Percentiles rank a stretch among this genome's conserved stretches.
These are phyloP conservation scores for Melanerpes aurifrons DNA, from an alignment of 2,113 vertebrate genomes.

Conservation along the genomic window DNA sequence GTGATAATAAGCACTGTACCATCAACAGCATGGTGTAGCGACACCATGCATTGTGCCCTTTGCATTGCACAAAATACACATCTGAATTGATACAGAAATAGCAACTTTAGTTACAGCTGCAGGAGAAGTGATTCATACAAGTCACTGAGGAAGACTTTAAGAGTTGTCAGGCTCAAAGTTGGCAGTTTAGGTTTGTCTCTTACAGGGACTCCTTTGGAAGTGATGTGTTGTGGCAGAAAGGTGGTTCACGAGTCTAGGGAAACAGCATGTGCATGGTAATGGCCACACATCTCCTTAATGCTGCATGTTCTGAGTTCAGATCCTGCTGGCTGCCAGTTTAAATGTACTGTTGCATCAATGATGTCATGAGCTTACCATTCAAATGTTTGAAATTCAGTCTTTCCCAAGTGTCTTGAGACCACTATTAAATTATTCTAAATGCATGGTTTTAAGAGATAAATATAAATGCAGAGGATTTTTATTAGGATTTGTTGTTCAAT, in stretches of 20 bases:
- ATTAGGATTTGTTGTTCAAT: background rate
- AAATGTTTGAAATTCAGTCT: background rate
- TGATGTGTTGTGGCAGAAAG: background rate
- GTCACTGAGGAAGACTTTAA: background rate
- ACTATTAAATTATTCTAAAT: background rate
- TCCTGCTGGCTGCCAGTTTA: background rate
- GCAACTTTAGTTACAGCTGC: background rate
- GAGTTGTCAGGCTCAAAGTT: background rate
- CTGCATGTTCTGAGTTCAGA: background rate
- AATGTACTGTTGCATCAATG: background rate
- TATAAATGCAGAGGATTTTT: background rate
- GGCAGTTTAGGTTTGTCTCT: background rate
- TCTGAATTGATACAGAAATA: constrained; percentile 54
- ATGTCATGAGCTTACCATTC: background rate
- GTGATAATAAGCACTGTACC: constrained; percentile 60
- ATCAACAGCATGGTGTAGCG: background rate
- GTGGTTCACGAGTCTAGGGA: background rate
- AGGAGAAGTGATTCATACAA: constrained; percentile 25
- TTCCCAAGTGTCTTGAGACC: background rate
- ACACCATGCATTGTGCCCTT: background rate
- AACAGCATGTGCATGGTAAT: accelerated
- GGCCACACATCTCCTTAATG: background rate
- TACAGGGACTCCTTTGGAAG: background rate
- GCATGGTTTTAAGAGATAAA: background rate
- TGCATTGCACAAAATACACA: background rate